These are phyloP conservation scores for Iguana delicatissima DNA, from an alignment of 2,797 vertebrate species.

Conservation along the genomic window DNA sequence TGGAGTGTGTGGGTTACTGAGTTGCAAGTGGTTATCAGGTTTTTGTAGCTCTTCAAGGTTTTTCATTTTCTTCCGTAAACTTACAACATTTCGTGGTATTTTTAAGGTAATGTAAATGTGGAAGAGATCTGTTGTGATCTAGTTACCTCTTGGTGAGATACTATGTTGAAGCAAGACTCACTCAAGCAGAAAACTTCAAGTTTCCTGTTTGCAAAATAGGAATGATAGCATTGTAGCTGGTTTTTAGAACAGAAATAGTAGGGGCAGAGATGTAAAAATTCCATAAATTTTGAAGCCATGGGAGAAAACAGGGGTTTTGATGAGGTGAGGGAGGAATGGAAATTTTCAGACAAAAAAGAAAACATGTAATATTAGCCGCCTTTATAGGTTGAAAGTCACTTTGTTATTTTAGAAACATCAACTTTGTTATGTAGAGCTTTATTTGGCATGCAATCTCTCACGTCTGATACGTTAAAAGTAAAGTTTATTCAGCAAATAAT, in stretches of 20 bases:
- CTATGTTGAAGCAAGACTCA: not conserved
- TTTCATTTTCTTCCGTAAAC: not conserved
- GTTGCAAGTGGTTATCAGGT: not conserved
- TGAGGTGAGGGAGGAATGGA: too few relatives aligned
- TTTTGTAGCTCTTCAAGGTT: not conserved
- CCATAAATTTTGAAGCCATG: not conserved
- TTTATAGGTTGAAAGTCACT: too few relatives aligned
- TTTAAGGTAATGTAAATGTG: not conserved
- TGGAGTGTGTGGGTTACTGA: too few relatives aligned
- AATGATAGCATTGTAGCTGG: not conserved
- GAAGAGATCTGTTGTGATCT: not conserved
- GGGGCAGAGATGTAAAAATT: too few relatives aligned
- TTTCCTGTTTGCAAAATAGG: not conserved
- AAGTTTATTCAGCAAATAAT: too few relatives aligned
- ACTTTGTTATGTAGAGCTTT: too few relatives aligned
- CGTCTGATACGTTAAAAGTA: too few relatives aligned
- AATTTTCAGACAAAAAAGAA: too few relatives aligned
- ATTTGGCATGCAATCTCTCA: too few relatives aligned
- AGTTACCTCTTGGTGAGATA: not conserved
- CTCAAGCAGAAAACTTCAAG: not conserved
- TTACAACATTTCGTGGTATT: not conserved
- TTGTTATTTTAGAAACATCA: too few relatives aligned
- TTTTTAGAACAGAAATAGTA: not conserved
- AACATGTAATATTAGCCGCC: too few relatives aligned
- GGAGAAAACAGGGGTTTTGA: not conserved